Base-by-base conservation (phyloP, 2,797 vertebrate species). In the Amblyopsis hoosieri region DNA sequence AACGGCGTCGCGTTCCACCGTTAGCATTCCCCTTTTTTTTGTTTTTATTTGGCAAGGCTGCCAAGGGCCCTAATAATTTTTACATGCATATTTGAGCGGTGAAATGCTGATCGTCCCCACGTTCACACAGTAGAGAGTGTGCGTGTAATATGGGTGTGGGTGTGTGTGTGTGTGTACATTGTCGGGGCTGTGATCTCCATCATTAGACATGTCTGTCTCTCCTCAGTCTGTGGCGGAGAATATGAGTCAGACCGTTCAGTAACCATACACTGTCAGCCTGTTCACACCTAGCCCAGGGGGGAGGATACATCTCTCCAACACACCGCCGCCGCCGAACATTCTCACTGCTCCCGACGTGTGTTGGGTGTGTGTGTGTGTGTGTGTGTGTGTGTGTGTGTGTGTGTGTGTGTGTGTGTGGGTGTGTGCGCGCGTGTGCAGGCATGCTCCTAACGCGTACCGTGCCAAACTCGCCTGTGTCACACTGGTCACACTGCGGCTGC, bases 141-240 rank as follows among this genome's bases (percentile, higher is more conserved):
- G 19, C 17, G 56, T 33, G 56, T 33, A 23, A 23, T 23, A 19
- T 47, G 49, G 15, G 55, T 50, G 62, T 55, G 52, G 54, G 54
- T 72, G 51, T 55, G 15, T 45, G 29, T 61, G 57, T 66, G 75
- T 66, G 58, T 67, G 62, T n/a, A n/a, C 45, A 62, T 67, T 55
- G 64, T 66, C 55, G 12, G 76, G 69, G 33, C 81, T 84, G 79
- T 83, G 76, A 87, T 87, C 83, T 64, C 83, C 81, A 87, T 89
- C 86, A 85, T 89, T 88, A 89, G 79, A 78, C 66, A 76, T 83
- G 79, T 87, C 88, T 84, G 87, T 87, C 89, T 90, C 80, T 89
- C 76, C 55, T 82, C 86, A 71, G 86, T 86, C 83, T 85, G 81
- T 91, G 82, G 84, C 64, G 71, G 80, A 80, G 79, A 87, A 90